Evolutionary conservation across 2,888 invertebrate species (phyloP).

Genomic region (Leptothorax acervorum): DNA sequence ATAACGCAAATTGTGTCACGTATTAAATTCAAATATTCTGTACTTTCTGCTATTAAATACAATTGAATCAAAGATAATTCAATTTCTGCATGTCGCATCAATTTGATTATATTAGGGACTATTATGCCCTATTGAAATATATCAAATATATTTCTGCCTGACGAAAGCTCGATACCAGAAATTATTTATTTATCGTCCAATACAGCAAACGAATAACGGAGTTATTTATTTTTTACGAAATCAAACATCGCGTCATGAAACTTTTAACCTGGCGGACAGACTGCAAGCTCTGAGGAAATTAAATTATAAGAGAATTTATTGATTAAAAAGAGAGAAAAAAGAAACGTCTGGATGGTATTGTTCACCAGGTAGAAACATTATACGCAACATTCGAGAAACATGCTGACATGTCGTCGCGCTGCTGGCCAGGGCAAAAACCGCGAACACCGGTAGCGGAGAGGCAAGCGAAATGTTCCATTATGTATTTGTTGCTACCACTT

Average conservation of each 20-base stretch:
- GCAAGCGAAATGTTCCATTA: constrained; percentile 66
- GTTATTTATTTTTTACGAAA: constrained; percentile 8
- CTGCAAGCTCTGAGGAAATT: background rate
- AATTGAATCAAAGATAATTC: background rate
- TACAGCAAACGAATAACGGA: background rate
- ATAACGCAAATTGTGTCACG: background rate
- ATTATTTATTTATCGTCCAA: constrained; percentile 30
- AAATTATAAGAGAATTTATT: constrained; percentile 11
- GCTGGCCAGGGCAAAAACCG: constrained; percentile 20
- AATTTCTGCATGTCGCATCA: background rate
- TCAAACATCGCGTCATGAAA: constrained; percentile 11
- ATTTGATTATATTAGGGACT: constrained; percentile 3
- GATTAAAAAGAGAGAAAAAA: background rate
- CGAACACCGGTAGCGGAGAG: constrained; percentile 20
- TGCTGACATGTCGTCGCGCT: background rate
- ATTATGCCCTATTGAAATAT: background rate
- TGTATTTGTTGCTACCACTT: constrained; percentile 66
- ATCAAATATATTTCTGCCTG: background rate
- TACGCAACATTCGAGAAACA: constrained; percentile 8
- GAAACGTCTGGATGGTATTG: background rate
- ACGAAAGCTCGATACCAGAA: background rate
- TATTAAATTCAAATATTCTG: background rate
- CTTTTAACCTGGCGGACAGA: constrained; percentile 17
- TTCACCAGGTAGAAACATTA: constrained; percentile 1
- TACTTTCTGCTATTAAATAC: background rate